phyloP scores from a whole-genome alignment of 2,113 vertebrate species.

The Onychostruthus taczanowskii region DNA sequence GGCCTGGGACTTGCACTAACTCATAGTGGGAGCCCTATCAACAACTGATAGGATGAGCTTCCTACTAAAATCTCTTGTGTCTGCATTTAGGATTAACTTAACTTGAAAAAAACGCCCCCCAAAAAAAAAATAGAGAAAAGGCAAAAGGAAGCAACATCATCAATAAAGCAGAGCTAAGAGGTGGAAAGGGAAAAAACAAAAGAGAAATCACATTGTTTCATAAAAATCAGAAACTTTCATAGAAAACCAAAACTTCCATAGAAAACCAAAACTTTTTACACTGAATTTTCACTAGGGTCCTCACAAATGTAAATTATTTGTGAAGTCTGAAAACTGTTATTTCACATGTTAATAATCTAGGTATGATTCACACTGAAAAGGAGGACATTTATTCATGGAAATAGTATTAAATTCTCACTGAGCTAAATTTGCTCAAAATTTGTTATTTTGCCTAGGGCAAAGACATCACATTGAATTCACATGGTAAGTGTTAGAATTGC shows the following conservation, averaged over 20 bases:
- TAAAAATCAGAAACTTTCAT: background rate
- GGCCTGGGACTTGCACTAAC: background rate
- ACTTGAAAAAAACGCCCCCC: fast-evolving
- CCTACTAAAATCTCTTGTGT: background rate
- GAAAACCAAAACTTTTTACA: background rate
- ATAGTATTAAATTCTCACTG: background rate
- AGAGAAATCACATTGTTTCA: fast-evolving
- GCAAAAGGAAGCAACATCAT: background rate
- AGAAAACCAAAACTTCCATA: background rate
- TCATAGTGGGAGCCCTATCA: background rate
- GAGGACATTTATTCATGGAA: background rate
- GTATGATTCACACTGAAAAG: background rate
- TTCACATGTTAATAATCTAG: background rate
- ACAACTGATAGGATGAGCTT: background rate
- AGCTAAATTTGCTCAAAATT: slow-evolving; percentile 15
- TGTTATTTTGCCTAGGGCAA: background rate
- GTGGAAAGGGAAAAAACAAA: background rate
- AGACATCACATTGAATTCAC: background rate
- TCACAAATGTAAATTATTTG: background rate
- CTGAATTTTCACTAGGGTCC: background rate
- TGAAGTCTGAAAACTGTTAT: background rate
- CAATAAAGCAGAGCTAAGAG: background rate
- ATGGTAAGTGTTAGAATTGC: background rate
- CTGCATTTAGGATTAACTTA: background rate
- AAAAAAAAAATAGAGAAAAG: background rate